phyloP scores from a whole-genome alignment of 2,797 vertebrate species.

The Glyptemys insculpta region DNA sequence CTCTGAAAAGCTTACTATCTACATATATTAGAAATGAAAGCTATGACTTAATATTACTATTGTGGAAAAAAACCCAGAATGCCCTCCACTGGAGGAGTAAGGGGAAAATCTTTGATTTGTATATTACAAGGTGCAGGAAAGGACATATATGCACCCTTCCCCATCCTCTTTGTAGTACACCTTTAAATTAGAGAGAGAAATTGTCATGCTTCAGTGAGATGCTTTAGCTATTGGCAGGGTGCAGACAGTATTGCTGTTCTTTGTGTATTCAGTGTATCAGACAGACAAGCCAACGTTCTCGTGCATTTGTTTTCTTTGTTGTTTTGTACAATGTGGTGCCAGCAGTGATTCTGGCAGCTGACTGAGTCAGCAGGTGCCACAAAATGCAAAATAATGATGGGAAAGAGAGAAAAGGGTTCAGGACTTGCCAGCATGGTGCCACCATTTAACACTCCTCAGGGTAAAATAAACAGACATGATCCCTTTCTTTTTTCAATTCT shows the following conservation, averaged over 20 bases:
- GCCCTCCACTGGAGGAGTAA: accelerated
- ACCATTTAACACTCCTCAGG: conserved; percentile 13
- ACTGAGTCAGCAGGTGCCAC: conserved; percentile 61
- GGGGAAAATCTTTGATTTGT: background rate
- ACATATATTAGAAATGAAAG: background rate
- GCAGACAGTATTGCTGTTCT: background rate
- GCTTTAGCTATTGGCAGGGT: conserved; percentile 20
- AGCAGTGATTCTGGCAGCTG: conserved; percentile 58
- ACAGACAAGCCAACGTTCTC: background rate
- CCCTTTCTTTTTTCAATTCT: conserved; percentile 26
- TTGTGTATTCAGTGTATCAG: conserved; percentile 50
- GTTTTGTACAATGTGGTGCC: conserved; percentile 49
- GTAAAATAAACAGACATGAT: background rate
- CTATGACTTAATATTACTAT: background rate
- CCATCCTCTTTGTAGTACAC: background rate
- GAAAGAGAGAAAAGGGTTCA: conserved; percentile 45
- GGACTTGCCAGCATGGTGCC: background rate
- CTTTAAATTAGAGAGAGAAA: background rate
- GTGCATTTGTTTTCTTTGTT: conserved; percentile 58
- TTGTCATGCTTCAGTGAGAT: background rate
- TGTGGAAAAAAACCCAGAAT: background rate
- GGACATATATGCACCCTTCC: background rate
- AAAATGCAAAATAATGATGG: conserved; percentile 54
- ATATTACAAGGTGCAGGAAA: background rate
- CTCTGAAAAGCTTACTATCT: background rate